Conservation (phyloP, 2,888 invertebrate species). For the Bibio marci region DNA sequence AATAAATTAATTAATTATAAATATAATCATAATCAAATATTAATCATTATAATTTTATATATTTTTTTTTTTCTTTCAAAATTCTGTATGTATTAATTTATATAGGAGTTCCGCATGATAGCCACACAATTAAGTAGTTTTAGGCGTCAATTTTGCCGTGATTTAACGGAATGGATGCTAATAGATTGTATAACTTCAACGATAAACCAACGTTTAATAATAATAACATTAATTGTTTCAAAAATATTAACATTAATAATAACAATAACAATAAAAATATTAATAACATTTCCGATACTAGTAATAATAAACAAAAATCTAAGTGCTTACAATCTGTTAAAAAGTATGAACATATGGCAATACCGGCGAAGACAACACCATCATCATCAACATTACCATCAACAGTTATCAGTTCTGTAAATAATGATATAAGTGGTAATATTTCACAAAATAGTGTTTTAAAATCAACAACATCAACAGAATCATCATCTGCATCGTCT, state of each 20-base stretch:
- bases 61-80: not conserved
- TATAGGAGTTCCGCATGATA: constrained; percentile 14
- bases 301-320: not conserved
- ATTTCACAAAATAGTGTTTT: too few species aligned
- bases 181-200: constrained; percentile 12
- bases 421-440: not conserved
- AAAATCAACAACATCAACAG: not conserved
- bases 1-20: too few species aligned
- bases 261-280: not conserved
- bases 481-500: not conserved
- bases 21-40: not conserved
- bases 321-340: not conserved
- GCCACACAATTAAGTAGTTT: constrained; percentile 12
- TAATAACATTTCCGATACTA: not conserved
- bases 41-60: not conserved
- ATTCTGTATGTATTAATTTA: constrained; percentile 1
- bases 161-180: constrained; percentile 30
- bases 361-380: not conserved
- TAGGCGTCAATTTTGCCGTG: constrained; percentile 27
- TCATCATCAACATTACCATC: not conserved
- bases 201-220: not conserved
- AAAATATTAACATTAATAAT: not conserved
- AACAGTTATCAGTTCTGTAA: not conserved
- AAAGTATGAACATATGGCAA: not conserved
- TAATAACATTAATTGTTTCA: not conserved